Evolutionary conservation across 2,113 vertebrate species (phyloP).

Genomic region (Oxyura jamaicensis): DNA sequence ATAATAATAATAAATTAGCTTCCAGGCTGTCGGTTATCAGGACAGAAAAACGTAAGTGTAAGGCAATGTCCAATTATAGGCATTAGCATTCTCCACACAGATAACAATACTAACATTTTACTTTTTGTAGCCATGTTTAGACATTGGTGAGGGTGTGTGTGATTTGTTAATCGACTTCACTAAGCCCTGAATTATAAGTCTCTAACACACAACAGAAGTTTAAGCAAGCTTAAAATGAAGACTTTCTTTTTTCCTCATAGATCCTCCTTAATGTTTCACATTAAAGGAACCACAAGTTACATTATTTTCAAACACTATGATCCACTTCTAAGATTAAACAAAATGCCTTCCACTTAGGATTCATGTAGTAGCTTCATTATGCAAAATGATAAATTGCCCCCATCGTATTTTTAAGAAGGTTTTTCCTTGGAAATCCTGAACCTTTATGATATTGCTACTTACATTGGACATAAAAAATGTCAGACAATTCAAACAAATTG

Average conservation of each 20-base stretch:
- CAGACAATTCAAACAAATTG: not conserved
- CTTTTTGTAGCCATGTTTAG: slow-evolving; percentile 72
- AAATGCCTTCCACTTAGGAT: slow-evolving; percentile 34
- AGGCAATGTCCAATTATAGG: slow-evolving; percentile 75
- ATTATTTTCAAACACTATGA: slow-evolving; percentile 61
- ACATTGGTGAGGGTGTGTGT: slow-evolving; percentile 43
- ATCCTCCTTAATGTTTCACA: slow-evolving; percentile 38
- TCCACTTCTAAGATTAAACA: slow-evolving; percentile 16
- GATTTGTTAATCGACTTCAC: slow-evolving; percentile 72
- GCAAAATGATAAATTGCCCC: slow-evolving; percentile 61
- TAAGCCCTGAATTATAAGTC: slow-evolving; percentile 47
- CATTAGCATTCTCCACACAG: slow-evolving; percentile 69
- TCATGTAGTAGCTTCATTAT: slow-evolving; percentile 44
- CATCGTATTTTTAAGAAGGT: slow-evolving; percentile 61
- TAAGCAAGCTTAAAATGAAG: not conserved
- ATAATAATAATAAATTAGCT: slow-evolving; percentile 73
- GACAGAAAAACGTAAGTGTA: slow-evolving; percentile 66
- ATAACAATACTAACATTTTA: slow-evolving; percentile 63
- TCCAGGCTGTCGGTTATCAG: slow-evolving; percentile 68
- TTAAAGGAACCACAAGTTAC: slow-evolving; percentile 49
- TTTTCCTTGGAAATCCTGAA: slow-evolving; percentile 19
- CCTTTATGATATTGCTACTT: slow-evolving; percentile 46
- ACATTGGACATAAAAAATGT: slow-evolving; percentile 9
- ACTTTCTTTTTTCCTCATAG: slow-evolving; percentile 13
- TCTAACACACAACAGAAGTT: slow-evolving; percentile 43